Percentiles rank a stretch among this genome's conserved stretches.
These are phyloP conservation scores for Carduelis carduelis DNA, from an alignment of 2,797 vertebrate genomes.

Conservation along the genomic window DNA sequence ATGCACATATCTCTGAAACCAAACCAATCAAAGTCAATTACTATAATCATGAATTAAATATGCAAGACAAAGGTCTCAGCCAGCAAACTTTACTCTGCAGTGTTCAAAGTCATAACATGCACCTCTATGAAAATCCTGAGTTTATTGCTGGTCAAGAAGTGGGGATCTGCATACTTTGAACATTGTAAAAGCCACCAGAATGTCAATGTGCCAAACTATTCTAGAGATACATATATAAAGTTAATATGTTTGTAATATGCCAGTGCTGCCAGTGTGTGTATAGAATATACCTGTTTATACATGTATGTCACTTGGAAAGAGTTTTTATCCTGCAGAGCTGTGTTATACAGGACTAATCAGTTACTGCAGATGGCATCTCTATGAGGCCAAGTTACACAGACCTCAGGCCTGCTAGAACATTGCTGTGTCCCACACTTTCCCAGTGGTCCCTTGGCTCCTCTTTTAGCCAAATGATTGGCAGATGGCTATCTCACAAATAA, in stretches of 20 bases:
- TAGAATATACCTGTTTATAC: background rate
- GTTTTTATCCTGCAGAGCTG: background rate
- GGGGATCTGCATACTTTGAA: background rate
- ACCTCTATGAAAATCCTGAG: background rate
- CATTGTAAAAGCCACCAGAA: background rate
- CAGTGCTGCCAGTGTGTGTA: rapidly evolving
- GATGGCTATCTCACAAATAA: background rate
- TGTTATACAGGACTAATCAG: rapidly evolving
- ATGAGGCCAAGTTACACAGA: rapidly evolving
- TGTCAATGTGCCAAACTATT: rapidly evolving
- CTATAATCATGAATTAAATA: background rate
- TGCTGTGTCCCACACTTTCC: background rate
- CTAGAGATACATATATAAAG: rapidly evolving
- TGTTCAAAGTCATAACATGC: background rate
- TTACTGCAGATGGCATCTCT: background rate
- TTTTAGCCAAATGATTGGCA: background rate
- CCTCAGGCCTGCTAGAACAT: background rate
- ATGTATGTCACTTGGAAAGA: background rate
- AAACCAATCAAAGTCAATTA: background rate
- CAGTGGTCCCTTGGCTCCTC: background rate
- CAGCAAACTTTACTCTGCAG: background rate
- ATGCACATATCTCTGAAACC: background rate
- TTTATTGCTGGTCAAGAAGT: background rate
- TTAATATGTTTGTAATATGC: background rate
- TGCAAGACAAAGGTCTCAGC: background rate